Percentiles rank a stretch among this genome's conserved stretches.
Conservation (phyloP, 2,113 vertebrate genomes). For the Dissostichus mawsoni region DNA sequence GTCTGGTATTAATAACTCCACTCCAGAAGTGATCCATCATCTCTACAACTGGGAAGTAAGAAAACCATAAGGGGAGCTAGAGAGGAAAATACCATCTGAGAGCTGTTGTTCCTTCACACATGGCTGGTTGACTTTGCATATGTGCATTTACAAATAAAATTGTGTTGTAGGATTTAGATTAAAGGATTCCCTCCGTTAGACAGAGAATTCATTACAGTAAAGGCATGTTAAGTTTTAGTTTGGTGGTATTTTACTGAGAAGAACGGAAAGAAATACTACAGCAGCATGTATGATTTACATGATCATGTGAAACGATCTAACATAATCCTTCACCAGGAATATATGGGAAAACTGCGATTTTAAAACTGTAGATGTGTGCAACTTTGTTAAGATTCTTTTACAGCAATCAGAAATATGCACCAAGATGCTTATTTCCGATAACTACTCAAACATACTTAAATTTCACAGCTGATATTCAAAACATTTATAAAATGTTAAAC, state of each 20-base stretch:
- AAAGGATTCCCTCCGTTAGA: constrained; percentile 11
- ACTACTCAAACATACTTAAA: constrained; percentile 18
- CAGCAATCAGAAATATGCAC: constrained; percentile 28
- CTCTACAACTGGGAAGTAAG: neutral
- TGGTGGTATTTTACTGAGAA: constrained; percentile 19
- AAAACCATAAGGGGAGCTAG: neutral
- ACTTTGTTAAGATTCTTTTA: constrained; percentile 19
- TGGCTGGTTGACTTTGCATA: constrained; percentile 43
- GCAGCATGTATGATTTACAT: constrained; percentile 16
- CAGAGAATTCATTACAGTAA: neutral
- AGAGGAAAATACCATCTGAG: constrained; percentile 2
- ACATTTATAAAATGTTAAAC: constrained; percentile 64
- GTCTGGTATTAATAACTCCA: constrained; percentile 15
- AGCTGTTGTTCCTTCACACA: neutral
- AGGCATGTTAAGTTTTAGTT: neutral
- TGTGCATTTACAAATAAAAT: constrained; percentile 18
- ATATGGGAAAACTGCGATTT: neutral
- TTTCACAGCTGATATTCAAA: constrained; percentile 64
- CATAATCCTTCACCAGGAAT: neutral
- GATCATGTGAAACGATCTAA: constrained; percentile 1
- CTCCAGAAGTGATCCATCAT: constrained; percentile 24
- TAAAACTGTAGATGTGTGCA: constrained; percentile 21
- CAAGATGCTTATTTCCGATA: constrained; percentile 25
- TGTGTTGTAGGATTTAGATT: constrained; percentile 4
- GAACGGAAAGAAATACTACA: constrained; percentile 1